Conservation (phyloP, 2,113 vertebrate genomes). For the Corydoras maculifer region DNA sequence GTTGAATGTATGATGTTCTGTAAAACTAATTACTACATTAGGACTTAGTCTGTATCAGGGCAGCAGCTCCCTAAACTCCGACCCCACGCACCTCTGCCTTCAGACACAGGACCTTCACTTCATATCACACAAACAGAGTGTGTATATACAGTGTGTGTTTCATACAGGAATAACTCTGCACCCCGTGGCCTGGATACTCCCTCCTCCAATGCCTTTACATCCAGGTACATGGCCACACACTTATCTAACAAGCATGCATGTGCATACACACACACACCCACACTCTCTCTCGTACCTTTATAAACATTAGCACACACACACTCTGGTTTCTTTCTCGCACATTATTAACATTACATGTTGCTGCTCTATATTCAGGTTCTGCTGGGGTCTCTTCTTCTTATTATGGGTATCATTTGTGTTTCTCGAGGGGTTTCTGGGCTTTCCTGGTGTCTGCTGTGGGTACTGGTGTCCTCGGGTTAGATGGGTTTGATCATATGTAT, state of each 20-base stretch:
- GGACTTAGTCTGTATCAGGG: too few relatives aligned
- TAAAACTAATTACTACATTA: too few relatives aligned
- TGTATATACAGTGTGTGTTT: conserved; percentile 59
- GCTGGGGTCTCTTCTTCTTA: not conserved
- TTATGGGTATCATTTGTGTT: not conserved
- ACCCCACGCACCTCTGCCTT: too few relatives aligned
- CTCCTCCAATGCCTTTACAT: conserved; percentile 50
- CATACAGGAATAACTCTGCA: conserved; percentile 72
- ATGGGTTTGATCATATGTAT: not conserved
- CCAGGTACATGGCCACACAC: conserved; percentile 52
- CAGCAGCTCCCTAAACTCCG: too few relatives aligned
- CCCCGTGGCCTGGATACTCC: conserved; percentile 62
- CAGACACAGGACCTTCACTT: too few relatives aligned
- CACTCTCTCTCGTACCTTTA: not conserved
- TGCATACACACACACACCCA: not conserved
- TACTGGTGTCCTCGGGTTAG: not conserved
- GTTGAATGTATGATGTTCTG: too few relatives aligned
- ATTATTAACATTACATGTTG: not conserved
- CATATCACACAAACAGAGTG: not conserved
- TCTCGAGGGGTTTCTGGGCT: not conserved
- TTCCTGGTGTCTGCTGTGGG: not conserved
- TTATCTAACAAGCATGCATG: not conserved
- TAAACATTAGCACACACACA: not conserved
- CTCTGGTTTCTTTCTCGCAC: not conserved
- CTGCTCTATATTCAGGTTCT: not conserved